These are phyloP conservation scores for Hemicordylus capensis DNA, from an alignment of 2,113 vertebrate species.

Conservation along the genomic window DNA sequence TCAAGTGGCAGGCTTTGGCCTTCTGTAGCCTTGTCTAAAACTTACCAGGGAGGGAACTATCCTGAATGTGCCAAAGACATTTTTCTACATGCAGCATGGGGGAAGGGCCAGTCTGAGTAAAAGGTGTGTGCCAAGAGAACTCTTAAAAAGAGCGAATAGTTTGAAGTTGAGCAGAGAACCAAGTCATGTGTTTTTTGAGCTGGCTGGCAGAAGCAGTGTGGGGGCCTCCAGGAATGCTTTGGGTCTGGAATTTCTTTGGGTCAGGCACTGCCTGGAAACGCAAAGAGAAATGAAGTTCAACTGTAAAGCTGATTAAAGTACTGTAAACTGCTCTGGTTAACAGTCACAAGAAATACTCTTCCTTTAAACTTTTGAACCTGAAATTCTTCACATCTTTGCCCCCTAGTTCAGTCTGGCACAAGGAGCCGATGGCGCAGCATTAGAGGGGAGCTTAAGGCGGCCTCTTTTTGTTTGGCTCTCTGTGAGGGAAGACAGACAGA, in stretches of 20 bases:
- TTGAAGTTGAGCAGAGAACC: neutral
- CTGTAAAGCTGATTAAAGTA: slow-evolving; percentile 15
- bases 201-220: neutral
- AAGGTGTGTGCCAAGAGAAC: too few species aligned
- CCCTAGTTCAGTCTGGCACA: neutral
- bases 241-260: neutral
- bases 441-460: slow-evolving; percentile 10
- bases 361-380: slow-evolving; percentile 20
- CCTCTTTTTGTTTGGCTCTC: slow-evolving; percentile 8
- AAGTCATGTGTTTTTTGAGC: neutral
- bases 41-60: too few species aligned
- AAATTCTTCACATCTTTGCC: slow-evolving; percentile 25
- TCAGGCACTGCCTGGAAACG: neutral
- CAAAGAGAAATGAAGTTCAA: neutral
- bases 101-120: neutral
- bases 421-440: neutral
- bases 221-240: neutral
- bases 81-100: too few species aligned
- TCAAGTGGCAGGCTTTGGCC: too few species aligned
- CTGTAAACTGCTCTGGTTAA: neutral
- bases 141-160: neutral
- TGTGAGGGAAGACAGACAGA: slow-evolving; percentile 10
- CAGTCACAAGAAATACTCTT: neutral
- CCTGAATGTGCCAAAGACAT: too few species aligned
- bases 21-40: too few species aligned